These are phyloP conservation scores for Drosophila suzukii DNA, from an alignment of 1,140 invertebrate genomes.

Conservation along the genomic window DNA sequence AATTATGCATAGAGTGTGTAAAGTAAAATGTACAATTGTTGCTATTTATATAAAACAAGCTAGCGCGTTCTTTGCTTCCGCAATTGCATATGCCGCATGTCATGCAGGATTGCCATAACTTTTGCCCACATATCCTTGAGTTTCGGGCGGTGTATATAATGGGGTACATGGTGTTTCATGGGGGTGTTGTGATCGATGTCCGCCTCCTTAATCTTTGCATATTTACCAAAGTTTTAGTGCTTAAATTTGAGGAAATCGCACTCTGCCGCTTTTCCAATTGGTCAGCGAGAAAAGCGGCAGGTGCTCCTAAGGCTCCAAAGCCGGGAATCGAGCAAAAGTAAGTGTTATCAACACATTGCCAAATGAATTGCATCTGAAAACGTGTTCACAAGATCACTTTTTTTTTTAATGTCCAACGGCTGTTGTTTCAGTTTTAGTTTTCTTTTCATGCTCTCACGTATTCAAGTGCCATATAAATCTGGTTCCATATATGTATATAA, in stretches of 20 bases:
- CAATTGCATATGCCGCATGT: constrained; percentile 51
- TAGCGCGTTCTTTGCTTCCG: constrained; percentile 60
- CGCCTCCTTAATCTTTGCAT: constrained; percentile 36
- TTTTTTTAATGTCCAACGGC: constrained; percentile 17
- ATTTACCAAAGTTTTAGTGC: constrained; percentile 58
- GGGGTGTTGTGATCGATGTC: constrained; percentile 11
- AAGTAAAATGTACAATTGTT: constrained; percentile 81
- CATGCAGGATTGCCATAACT: constrained; percentile 76
- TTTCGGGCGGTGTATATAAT: constrained; percentile 8
- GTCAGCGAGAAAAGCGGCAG: constrained; percentile 65
- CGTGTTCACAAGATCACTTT: constrained; percentile 68
- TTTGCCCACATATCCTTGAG: constrained; percentile 43
- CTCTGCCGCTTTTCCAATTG: constrained; percentile 57
- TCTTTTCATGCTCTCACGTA: constrained; percentile 49
- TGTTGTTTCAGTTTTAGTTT: constrained; percentile 28
- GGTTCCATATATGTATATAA: constrained; percentile 64
- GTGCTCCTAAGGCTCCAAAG: constrained; percentile 51
- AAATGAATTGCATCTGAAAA: constrained; percentile 31
- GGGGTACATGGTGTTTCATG: neutral
- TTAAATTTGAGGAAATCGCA: constrained; percentile 40
- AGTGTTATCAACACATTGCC: constrained; percentile 48
- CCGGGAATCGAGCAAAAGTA: constrained; percentile 37
- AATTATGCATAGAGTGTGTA: constrained; percentile 57
- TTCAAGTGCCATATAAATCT: constrained; percentile 65
- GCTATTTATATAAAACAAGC: constrained; percentile 76